These are phyloP conservation scores for Muscicapa striata DNA, from an alignment of 2,797 vertebrate species.

Conservation along the genomic window DNA sequence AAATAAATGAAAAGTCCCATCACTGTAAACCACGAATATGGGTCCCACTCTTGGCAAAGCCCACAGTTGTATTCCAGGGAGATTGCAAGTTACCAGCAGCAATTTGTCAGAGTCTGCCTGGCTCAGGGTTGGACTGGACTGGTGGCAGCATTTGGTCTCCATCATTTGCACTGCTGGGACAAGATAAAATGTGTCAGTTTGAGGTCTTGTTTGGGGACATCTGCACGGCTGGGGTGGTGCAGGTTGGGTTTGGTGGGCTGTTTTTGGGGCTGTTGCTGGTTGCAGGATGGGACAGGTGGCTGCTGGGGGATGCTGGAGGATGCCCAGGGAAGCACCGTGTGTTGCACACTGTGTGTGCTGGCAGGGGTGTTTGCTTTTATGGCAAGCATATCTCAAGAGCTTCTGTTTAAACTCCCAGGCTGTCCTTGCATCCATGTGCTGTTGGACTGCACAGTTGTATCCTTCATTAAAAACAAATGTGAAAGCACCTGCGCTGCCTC, in stretches of 20 bases:
- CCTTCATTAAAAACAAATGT: not conserved
- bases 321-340: not conserved
- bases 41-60: not conserved
- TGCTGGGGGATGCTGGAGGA: not conserved
- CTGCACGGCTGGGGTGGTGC: not conserved
- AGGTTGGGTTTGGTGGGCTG: too few relatives aligned
- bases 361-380: not conserved
- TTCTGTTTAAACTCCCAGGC: not conserved
- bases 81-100: not conserved
- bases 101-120: not conserved
- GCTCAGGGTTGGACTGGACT: not conserved
- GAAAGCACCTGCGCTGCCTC: not conserved
- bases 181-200: accelerated
- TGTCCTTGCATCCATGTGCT: not conserved
- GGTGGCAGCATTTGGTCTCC: not conserved
- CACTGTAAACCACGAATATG: not conserved
- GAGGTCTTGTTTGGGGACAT: not conserved
- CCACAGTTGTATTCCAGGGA: not conserved
- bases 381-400: not conserved
- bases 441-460: not conserved
- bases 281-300: not conserved
- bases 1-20: not conserved
- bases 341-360: accelerated
- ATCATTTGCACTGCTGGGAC: not conserved
- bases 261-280: not conserved